Conservation (phyloP, 2,113 vertebrate genomes). For the Bettongia penicillata region DNA sequence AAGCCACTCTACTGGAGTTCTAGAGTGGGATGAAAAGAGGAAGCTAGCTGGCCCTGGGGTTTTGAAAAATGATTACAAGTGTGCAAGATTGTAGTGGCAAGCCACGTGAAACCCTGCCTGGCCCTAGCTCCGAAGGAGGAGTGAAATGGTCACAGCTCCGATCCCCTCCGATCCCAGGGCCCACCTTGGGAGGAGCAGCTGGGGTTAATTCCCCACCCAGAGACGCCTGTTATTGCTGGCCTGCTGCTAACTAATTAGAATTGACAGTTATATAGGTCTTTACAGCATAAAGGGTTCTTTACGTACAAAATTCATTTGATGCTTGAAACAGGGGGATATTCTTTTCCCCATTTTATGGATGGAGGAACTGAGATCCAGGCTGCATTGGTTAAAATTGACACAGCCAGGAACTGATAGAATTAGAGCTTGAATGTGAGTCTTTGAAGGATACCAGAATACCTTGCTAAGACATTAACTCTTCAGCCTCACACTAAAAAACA, state of each 20-base stretch:
- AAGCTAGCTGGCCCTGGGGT: background rate
- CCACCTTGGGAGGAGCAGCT: background rate
- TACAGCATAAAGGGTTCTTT: background rate
- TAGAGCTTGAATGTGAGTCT: background rate
- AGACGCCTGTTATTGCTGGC: background rate
- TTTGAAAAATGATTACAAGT: constrained; percentile 14
- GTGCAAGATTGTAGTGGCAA: background rate
- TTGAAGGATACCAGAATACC: background rate
- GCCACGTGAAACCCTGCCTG: background rate
- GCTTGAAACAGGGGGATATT: background rate
- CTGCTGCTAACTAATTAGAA: background rate
- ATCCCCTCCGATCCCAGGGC: background rate
- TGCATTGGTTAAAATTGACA: background rate
- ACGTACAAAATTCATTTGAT: background rate
- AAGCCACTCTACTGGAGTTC: background rate
- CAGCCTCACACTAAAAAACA: background rate
- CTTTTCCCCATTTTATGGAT: background rate
- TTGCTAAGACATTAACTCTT: background rate
- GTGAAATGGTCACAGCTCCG: background rate
- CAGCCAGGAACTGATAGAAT: background rate
- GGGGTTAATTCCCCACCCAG: background rate
- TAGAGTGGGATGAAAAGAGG: background rate
- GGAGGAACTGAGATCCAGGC: background rate
- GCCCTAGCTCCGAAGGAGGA: background rate
- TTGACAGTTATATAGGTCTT: background rate